Percentiles rank a stretch among this genome's conserved stretches.
Conservation (phyloP, 1,140 invertebrate species). For the Microplitis mediator region DNA sequence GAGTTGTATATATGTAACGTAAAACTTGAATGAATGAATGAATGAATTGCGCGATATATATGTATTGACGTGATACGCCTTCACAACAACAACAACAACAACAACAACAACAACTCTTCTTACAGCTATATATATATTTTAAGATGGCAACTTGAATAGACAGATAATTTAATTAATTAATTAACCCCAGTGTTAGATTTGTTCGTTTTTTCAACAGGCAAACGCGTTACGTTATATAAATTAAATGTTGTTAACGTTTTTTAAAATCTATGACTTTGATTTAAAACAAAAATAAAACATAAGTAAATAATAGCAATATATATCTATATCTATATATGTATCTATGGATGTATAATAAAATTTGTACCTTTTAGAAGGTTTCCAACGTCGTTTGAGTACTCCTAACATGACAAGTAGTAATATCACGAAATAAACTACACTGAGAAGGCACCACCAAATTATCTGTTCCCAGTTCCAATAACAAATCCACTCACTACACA, state of each 20-base stretch:
- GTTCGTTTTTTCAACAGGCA: neutral
- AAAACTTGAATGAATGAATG: neutral
- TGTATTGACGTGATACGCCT: neutral
- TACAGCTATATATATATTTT: neutral
- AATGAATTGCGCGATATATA: neutral
- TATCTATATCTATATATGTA: too few species aligned
- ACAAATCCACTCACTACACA: slow-evolving; percentile 15
- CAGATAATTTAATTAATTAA: slow-evolving; percentile 11
- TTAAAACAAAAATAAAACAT: too few species aligned
- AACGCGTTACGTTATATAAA: neutral
- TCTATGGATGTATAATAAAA: too few species aligned
- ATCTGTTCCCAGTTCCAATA: neutral
- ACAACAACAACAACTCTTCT: neutral
- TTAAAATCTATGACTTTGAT: too few species aligned
- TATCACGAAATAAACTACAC: slow-evolving; percentile 4
- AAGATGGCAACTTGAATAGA: slow-evolving; percentile 8
- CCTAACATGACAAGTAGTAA: slow-evolving; percentile 38
- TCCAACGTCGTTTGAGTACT: slow-evolving; percentile 56
- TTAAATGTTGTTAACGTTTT: too few species aligned
- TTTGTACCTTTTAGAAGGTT: slow-evolving; percentile 51
- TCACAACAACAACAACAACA: too few species aligned
- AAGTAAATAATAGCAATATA: too few species aligned
- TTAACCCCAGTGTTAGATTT: neutral
- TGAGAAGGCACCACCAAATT: neutral
- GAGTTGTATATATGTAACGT: too few species aligned